Evolutionary conservation across 2,888 invertebrate genomes (phyloP), one percentile per base, ranked within the genome.

Genomic region (Caenorhabditis sp.): DNA sequence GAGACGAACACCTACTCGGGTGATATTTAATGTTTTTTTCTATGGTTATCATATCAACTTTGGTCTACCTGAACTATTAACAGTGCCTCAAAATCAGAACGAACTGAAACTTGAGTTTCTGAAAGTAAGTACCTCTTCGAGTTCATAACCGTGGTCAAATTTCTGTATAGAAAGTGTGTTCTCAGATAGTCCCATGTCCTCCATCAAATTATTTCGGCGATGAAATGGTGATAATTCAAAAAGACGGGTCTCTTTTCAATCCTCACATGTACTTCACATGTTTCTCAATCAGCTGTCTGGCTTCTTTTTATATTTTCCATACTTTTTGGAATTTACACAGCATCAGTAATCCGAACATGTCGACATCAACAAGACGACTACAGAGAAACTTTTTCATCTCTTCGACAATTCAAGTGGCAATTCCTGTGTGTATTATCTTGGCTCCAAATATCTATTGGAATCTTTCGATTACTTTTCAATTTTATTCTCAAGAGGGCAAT

Each of bases 191-290:
- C 19, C 69, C 69, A 0, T 69, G 69, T 27, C 57, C 65, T 19
- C 69, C 69, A 14, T 21, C 6, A n/a, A 17, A 53, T 4, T 57
- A 58, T 10, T 65, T 69, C 53, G n/a, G 61, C 53, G 55, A 19
- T 4, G 61, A 24, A 3, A 49, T 43, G 5, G 5, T 43, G 14
- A 24, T 69, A 0, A 8, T 69, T 12, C 69, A 69, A 51, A 57
- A 27, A 43, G 62, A 69, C 31, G 69, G 64, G 8, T 10, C 51
- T 6, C 31, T 69, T 12, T 69, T 69, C 62, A 69, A 69, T 23
- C 65, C 65, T 6, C 65, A 69, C 49, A 69, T 69, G 69, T 69
- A 69, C 21, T 31, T 65, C 23, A 65, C 51, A 0, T 64, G 61
- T n/a, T 43, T 61, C n/a, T 50, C 36, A 23, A 26, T 69, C 6